Conservation (phyloP, 2,113 vertebrate genomes). For the Loxodonta africana region DNA sequence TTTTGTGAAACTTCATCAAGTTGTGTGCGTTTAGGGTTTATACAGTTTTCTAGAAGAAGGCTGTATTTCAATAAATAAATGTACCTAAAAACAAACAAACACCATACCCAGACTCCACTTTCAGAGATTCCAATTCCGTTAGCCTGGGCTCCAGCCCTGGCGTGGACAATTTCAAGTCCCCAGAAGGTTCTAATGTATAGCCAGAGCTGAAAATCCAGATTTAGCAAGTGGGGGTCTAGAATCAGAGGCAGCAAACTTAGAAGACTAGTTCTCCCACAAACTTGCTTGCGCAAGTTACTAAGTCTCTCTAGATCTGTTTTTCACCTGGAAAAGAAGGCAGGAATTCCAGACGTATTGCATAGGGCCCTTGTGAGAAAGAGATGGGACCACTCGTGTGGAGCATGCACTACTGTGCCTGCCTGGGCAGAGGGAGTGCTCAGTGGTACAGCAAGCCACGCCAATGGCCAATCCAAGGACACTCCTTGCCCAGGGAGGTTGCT, state of each 20-base stretch:
- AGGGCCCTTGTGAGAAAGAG: background rate
- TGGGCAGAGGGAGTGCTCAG: background rate
- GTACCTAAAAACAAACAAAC: background rate
- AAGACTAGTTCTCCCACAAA: background rate
- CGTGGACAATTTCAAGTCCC: background rate
- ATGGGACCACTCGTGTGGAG: accelerated
- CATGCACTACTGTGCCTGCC: background rate
- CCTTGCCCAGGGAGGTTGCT: background rate
- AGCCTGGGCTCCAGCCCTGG: background rate
- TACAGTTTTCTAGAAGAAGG: background rate
- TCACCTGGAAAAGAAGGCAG: too few species aligned
- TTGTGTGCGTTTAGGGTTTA: background rate
- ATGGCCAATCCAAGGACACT: background rate
- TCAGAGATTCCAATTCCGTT: background rate
- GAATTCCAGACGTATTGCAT: background rate
- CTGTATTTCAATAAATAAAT: background rate
- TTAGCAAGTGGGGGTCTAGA: background rate
- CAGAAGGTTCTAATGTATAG: background rate
- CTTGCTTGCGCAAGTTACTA: background rate
- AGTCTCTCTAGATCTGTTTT: background rate
- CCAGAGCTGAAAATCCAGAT: background rate
- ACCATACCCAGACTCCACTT: background rate
- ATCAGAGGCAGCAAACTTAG: background rate
- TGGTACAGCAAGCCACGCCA: background rate
- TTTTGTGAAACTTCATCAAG: background rate